Conservation (phyloP, 2,888 invertebrate genomes). For the Linnaemya tessellans region DNA sequence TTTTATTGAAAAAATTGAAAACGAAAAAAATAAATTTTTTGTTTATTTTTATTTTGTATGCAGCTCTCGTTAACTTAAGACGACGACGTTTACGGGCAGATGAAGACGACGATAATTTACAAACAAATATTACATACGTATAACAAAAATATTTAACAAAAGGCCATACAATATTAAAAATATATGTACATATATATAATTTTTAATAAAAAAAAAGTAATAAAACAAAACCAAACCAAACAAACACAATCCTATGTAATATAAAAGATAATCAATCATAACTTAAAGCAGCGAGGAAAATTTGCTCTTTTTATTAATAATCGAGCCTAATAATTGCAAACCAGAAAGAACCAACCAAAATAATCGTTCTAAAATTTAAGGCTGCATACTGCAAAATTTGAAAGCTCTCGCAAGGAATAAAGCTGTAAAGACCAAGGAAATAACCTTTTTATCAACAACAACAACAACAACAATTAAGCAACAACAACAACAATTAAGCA, state of each 20-base stretch:
- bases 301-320: constrained; percentile 30
- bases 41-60: constrained; percentile 58
- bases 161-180: constrained; percentile 50
- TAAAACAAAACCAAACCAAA: constrained; percentile 64
- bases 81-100: constrained; percentile 70
- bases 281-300: constrained; percentile 51
- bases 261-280: constrained; percentile 57
- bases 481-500: constrained; percentile 61
- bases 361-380: constrained; percentile 60
- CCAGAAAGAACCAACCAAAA: constrained; percentile 73
- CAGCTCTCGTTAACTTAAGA: constrained; percentile 73
- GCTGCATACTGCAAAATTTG: constrained; percentile 39
- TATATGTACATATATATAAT: constrained; percentile 31
- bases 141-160: constrained; percentile 60
- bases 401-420: constrained; percentile 69
- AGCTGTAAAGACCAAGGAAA: constrained; percentile 58
- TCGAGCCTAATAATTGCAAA: constrained; percentile 32
- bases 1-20: constrained; percentile 23
- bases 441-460: constrained; percentile 62
- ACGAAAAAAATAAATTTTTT: constrained; percentile 53
- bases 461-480: constrained; percentile 62
- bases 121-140: constrained; percentile 61
- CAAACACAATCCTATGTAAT: constrained; percentile 63
- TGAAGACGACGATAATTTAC: constrained; percentile 71
- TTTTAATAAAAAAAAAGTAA: constrained; percentile 19